These are phyloP conservation scores for Sapajus apella DNA, from an alignment of 2,113 vertebrate genomes.

Conservation along the genomic window DNA sequence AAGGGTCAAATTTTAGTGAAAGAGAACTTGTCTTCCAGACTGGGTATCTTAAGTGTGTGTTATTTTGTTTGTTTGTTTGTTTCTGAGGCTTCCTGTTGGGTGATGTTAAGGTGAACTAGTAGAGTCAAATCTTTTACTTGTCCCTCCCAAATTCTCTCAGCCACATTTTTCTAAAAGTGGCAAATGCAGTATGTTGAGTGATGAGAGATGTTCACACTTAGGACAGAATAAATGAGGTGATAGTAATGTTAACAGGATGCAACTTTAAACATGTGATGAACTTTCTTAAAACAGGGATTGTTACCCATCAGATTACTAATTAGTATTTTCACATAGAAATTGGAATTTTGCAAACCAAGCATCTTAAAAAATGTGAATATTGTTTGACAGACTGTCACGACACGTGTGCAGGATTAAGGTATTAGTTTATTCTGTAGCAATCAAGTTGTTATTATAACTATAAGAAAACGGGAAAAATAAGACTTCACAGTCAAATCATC, in stretches of 20 bases:
- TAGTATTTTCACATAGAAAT: slow-evolving; percentile 78
- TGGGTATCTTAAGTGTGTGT: neutral
- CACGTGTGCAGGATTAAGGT: slow-evolving; percentile 70
- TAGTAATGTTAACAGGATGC: slow-evolving; percentile 62
- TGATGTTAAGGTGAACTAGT: neutral
- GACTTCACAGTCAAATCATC: slow-evolving; percentile 73
- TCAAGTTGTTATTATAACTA: slow-evolving; percentile 82
- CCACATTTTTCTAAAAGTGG: slow-evolving; percentile 67
- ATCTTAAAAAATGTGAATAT: slow-evolving; percentile 69
- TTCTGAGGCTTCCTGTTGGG: neutral
- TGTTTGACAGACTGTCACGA: slow-evolving; percentile 78
- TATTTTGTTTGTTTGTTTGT: neutral
- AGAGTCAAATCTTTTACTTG: slow-evolving; percentile 52
- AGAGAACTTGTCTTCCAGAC: neutral
- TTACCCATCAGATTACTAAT: slow-evolving; percentile 80
- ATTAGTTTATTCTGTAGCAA: slow-evolving; percentile 80
- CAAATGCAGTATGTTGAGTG: slow-evolving; percentile 57
- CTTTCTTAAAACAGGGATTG: slow-evolving; percentile 73
- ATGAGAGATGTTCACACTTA: slow-evolving; percentile 57
- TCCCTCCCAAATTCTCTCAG: neutral
- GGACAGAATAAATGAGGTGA: slow-evolving; percentile 70
- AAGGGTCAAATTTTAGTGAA: neutral
- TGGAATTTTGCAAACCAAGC: slow-evolving; percentile 75
- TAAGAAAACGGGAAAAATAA: slow-evolving; percentile 82
- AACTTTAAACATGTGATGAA: slow-evolving; percentile 75